phyloP scores from a whole-genome alignment of 2,113 vertebrate genomes.

The Gymnocephalus cernua region DNA sequence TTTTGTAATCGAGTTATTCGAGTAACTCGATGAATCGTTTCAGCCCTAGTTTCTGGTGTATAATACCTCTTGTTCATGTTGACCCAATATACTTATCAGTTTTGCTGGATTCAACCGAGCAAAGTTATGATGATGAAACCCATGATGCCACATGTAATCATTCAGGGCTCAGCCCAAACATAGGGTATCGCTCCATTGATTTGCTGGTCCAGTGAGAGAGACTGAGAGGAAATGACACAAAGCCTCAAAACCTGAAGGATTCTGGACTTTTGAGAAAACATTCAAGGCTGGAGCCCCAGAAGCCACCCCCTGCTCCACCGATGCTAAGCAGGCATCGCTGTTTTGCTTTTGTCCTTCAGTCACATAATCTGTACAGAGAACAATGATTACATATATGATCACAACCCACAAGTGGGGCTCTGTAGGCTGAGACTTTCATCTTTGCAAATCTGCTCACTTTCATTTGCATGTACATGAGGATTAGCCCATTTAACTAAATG shows the following conservation, averaged over 20 bases:
- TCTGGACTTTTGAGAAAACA: no score
- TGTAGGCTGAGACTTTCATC: constrained; percentile 21
- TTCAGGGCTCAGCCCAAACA: no score
- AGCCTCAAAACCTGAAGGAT: no score
- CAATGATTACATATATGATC: constrained; percentile 14
- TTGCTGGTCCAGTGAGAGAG: no score
- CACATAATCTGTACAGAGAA: background rate
- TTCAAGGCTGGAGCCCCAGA: no score
- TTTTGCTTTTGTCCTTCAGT: background rate
- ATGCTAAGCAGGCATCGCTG: background rate
- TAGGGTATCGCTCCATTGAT: no score
- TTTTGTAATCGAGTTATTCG: no score
- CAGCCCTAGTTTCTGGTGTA: no score
- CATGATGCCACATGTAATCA: no score
- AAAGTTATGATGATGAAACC: background rate
- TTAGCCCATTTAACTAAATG: constrained; percentile 40
- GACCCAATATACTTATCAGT: background rate
- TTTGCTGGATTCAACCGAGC: background rate
- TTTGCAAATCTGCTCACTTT: constrained; percentile 34
- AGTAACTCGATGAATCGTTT: no score
- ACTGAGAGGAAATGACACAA: no score
- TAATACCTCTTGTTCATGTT: background rate
- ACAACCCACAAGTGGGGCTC: constrained; percentile 1
- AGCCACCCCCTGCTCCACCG: no score
- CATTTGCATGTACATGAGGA: constrained; percentile 38